Evolutionary conservation across 2,888 invertebrate genomes (phyloP), one percentile per base, ranked within the genome.

Genomic region (Orthosia gothica): DNA sequence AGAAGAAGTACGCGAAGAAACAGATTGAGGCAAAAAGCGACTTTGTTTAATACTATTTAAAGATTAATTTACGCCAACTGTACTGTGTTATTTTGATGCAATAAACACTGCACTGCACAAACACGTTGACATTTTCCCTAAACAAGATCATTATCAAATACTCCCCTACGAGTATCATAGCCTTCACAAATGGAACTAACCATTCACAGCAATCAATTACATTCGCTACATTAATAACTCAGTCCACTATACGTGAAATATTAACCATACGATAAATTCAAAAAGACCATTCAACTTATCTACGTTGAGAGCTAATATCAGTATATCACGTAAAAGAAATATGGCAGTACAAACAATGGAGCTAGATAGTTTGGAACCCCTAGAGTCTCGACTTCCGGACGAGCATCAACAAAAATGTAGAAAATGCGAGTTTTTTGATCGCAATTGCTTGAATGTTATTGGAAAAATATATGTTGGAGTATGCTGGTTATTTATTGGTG

Each of bases 251-350:
- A 63, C 63, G 57, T 85, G 70, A 87, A 81, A 81, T 84, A 87
- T 75, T 55, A 71, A 71, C 70, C 82, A 82, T 77, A 81, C 70
- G 71, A 85, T 85, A 85, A 87, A 85, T 85, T 79, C 77, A 79
- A 87, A 85, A 80, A 83, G 78, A 69, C 83, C 69, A 87, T 85
- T 82, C 72, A 78, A 82, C 79, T 76, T 87, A 87, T 80, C 83
- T 76, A 62, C 54, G 86, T 76, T 83, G 87, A 85, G 81, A 77
- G 88, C 75, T 87, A 86, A 86, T 87, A 86, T 86, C 86, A 75
- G 81, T 86, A 86, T 79, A 86, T 87, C 83, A 87, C 79, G 76
- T 13, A 65, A 86, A 86, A 87, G 84, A 86, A 87, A 86, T 83
- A 86, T 87, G 71, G 86, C 71, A 73, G 68, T 57, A 76, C 76